Conservation (phyloP, 2,113 vertebrate species). For the Neofelis nebulosa region DNA sequence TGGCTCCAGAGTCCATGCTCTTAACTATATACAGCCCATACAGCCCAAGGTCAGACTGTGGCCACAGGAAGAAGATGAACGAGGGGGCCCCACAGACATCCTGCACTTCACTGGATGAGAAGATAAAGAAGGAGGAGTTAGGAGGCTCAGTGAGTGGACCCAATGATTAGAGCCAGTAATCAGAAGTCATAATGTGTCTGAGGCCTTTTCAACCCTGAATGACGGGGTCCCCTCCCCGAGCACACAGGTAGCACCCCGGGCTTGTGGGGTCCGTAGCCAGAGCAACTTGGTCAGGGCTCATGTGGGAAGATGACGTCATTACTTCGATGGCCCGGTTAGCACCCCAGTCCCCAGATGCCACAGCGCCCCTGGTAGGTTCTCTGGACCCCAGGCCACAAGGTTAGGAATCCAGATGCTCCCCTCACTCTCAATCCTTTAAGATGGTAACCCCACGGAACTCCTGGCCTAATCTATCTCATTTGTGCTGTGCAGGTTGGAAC, state of each 20-base stretch:
- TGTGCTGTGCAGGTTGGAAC: neutral
- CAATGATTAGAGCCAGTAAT: neutral
- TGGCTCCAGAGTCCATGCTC: neutral
- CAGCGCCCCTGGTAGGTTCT: neutral
- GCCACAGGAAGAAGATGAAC: neutral
- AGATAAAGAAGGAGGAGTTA: neutral
- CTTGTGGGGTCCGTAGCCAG: neutral
- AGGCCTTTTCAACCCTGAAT: neutral
- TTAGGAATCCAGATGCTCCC: neutral
- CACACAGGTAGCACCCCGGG: neutral
- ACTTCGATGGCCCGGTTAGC: neutral
- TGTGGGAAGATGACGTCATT: neutral
- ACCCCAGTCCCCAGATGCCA: neutral
- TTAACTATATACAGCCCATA: neutral
- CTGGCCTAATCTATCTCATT: too few species aligned
- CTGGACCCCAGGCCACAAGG: neutral
- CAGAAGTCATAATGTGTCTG: neutral
- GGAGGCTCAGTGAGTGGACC: neutral
- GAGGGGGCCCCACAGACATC: fast-evolving
- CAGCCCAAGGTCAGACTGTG: neutral
- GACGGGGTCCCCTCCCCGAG: neutral
- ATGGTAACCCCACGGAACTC: fast-evolving
- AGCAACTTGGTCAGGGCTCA: neutral
- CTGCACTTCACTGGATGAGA: neutral
- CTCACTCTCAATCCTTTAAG: neutral